phyloP scores from a whole-genome alignment of 1,140 invertebrate species.

The Globodera rostochiensis region DNA sequence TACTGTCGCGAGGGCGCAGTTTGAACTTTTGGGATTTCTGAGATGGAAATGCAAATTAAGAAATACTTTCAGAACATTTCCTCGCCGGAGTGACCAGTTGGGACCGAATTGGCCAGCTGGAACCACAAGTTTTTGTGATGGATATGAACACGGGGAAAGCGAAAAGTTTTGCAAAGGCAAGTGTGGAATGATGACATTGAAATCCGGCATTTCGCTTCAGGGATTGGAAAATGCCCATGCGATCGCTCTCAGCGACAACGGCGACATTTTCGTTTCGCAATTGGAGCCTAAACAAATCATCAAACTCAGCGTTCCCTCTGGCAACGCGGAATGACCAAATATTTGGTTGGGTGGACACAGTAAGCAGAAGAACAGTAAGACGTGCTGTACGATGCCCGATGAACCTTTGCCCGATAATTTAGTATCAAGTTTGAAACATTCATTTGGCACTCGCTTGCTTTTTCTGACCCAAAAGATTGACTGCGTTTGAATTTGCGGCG shows the following conservation, averaged over 20 bases:
- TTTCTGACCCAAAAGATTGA: too few relatives aligned
- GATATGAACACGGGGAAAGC: conserved; percentile 63
- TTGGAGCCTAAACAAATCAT: conserved; percentile 59
- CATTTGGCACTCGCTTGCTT: too few relatives aligned
- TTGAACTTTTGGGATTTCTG: too few relatives aligned
- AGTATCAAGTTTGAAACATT: too few relatives aligned
- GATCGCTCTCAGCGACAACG: conserved; percentile 55
- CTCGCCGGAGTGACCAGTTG: conserved; percentile 59
- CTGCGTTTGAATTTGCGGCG: too few relatives aligned
- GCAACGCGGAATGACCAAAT: background rate
- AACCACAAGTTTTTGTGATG: conserved; percentile 59
- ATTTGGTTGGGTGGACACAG: too few relatives aligned
- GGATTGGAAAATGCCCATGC: conserved; percentile 58
- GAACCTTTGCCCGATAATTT: too few relatives aligned
- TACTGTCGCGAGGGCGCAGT: too few relatives aligned
- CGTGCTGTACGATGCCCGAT: too few relatives aligned
- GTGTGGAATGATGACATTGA: background rate
- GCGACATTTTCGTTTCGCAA: conserved; percentile 57
- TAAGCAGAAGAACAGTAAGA: too few relatives aligned
- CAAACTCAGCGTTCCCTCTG: conserved; percentile 31
- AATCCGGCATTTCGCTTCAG: conserved; percentile 43
- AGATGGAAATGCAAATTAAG: too few relatives aligned
- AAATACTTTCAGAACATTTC: conserved; percentile 56
- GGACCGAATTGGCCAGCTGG: conserved; percentile 41
- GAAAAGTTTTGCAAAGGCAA: conserved; percentile 58